phyloP scores from a whole-genome alignment of 2,113 vertebrate species.

The Tragelaphus strepsiceros region DNA sequence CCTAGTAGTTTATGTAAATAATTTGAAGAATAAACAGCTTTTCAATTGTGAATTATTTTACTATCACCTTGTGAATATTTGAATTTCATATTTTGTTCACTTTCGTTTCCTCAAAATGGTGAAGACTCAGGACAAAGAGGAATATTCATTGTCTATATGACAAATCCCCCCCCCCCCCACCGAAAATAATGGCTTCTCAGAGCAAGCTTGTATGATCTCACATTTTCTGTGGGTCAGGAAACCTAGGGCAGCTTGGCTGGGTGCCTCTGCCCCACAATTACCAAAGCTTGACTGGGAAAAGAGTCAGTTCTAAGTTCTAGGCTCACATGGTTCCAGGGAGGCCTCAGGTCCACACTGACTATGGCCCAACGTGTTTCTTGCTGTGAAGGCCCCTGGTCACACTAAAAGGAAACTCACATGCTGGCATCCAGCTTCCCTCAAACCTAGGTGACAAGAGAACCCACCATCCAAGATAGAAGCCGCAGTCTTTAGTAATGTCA shows the following conservation, averaged over 20 bases:
- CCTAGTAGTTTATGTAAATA: neutral
- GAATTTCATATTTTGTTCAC: neutral
- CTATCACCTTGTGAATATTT: neutral
- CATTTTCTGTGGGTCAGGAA: neutral
- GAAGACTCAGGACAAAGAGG: neutral
- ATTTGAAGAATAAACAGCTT: neutral
- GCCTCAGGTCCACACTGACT: neutral
- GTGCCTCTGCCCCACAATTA: neutral
- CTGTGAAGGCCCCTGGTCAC: fast-evolving
- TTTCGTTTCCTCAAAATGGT: neutral
- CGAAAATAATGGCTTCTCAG: neutral
- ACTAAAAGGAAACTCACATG: neutral
- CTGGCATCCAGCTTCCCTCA: neutral
- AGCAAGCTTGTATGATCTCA: neutral
- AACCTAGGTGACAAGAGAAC: neutral
- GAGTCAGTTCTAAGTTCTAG: neutral
- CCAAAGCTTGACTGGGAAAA: too few relatives aligned
- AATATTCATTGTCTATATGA: neutral
- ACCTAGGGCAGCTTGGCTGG: too few relatives aligned
- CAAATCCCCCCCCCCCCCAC: neutral
- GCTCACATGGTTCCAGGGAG: neutral
- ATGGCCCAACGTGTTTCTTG: neutral
- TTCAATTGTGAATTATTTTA: neutral
- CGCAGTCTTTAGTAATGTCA: neutral
- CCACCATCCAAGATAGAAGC: neutral